These are phyloP conservation scores for Colistium nudipinnis DNA, from an alignment of 2,113 vertebrate genomes.

Conservation along the genomic window DNA sequence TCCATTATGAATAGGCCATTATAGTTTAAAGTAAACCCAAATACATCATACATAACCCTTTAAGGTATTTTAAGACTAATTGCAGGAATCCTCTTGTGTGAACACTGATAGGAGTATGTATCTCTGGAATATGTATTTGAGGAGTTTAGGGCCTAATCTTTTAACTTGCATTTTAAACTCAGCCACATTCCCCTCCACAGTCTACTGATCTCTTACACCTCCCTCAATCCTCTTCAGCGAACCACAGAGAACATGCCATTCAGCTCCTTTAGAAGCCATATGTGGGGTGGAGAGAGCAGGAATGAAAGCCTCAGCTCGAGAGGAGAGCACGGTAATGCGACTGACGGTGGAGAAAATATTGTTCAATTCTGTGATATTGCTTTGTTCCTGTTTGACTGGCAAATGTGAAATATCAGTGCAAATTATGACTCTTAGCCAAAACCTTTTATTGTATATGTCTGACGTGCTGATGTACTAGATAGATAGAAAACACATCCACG, in stretches of 20 bases:
- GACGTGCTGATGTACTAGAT: not conserved
- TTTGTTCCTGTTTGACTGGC: conserved; percentile 2
- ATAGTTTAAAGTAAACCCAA: not conserved
- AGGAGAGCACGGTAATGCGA: conserved; percentile 18
- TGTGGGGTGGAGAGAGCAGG: conserved; percentile 39
- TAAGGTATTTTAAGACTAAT: not conserved
- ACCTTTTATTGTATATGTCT: not conserved
- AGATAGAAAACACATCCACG: not conserved
- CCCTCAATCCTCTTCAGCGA: conserved; percentile 32
- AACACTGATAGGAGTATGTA: not conserved
- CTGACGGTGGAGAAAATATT: conserved; percentile 11
- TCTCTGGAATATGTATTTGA: not conserved
- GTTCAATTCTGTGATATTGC: conserved; percentile 3
- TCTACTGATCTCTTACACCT: conserved; percentile 30
- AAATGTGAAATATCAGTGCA: conserved; percentile 17
- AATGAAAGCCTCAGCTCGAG: conserved; percentile 32
- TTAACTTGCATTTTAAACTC: not conserved
- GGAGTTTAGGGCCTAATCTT: too few species aligned
- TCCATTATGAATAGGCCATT: not conserved
- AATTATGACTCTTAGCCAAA: conserved; percentile 5
- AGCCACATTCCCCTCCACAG: not conserved
- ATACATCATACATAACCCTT: too few species aligned
- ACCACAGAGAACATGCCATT: conserved; percentile 27
- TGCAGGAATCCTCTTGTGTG: not conserved
- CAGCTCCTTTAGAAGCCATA: conserved; percentile 22